phyloP scores from a whole-genome alignment of 2,113 vertebrate species.

The Neolamprologus variostigma region DNA sequence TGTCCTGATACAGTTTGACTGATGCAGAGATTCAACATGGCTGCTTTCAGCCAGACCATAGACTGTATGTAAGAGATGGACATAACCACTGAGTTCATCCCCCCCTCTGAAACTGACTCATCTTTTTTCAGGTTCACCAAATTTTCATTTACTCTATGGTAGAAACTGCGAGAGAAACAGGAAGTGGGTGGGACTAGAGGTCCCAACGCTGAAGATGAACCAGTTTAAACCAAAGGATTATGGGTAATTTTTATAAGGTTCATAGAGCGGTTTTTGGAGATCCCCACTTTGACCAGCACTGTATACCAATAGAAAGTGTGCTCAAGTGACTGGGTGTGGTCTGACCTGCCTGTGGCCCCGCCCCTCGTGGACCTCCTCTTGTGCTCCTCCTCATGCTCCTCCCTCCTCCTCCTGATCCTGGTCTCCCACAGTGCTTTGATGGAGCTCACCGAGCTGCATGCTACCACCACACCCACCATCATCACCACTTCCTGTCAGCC shows the following conservation, averaged over 20 bases:
- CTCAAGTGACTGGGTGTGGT: background rate
- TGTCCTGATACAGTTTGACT: background rate
- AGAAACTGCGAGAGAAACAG: background rate
- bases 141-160: background rate
- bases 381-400: conserved; percentile 76
- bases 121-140: background rate
- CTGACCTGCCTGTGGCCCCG: conserved; percentile 54
- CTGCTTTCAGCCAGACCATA: background rate
- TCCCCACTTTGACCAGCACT: background rate
- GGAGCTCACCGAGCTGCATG: conserved; percentile 75
- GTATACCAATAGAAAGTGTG: background rate
- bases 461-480: conserved; percentile 72
- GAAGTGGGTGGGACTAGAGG: background rate
- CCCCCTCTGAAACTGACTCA: background rate
- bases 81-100: background rate
- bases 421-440: conserved; percentile 88
- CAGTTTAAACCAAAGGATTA: background rate
- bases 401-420: conserved; percentile 77
- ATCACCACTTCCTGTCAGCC: background rate
- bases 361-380: conserved; percentile 60
- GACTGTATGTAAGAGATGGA: background rate
- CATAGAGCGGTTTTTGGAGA: background rate
- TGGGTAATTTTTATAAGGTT: background rate
- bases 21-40: background rate
- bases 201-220: background rate